Evolutionary conservation across 2,888 invertebrate genomes (phyloP).

Genomic region (Frankliniella fusca): DNA sequence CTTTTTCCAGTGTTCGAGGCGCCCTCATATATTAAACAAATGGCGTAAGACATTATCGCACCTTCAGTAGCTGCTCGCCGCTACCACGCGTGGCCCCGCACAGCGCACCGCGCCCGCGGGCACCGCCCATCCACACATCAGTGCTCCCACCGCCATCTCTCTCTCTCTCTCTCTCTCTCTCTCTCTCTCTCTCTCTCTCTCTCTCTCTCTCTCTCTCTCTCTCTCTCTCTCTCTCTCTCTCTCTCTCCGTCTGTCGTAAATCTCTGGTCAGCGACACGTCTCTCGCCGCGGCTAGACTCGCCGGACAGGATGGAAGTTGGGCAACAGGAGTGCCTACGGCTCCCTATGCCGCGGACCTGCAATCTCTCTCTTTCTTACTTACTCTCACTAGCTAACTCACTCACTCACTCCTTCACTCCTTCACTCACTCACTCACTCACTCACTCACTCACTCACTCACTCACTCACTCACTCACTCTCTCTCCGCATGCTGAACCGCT

Average conservation of each 20-base stretch:
- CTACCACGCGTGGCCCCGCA: background rate
- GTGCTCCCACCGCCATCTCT: background rate
- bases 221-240: background rate
- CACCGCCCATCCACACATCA: background rate
- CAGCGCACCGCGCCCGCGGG: background rate
- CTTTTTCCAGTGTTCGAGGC: background rate
- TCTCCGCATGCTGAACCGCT: too few relatives aligned
- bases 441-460: too few relatives aligned
- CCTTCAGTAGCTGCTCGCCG: background rate
- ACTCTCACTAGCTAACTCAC: too few relatives aligned
- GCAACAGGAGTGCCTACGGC: background rate
- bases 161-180: background rate
- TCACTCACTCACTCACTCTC: too few relatives aligned
- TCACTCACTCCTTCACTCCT: too few relatives aligned
- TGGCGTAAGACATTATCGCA: background rate
- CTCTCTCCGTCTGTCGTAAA: background rate
- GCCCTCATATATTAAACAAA: background rate
- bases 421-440: too few relatives aligned
- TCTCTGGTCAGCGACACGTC: background rate
- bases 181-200: background rate
- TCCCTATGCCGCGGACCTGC: too few relatives aligned
- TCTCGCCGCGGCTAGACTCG: background rate
- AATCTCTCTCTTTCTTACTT: too few relatives aligned
- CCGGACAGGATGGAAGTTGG: conserved; percentile 23
- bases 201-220: background rate